A percentile compares a stretch with the other conserved stretches of the same genome.
Evolutionary conservation across 2,113 vertebrate species (phyloP).

Genomic region (Tor tambroides): DNA sequence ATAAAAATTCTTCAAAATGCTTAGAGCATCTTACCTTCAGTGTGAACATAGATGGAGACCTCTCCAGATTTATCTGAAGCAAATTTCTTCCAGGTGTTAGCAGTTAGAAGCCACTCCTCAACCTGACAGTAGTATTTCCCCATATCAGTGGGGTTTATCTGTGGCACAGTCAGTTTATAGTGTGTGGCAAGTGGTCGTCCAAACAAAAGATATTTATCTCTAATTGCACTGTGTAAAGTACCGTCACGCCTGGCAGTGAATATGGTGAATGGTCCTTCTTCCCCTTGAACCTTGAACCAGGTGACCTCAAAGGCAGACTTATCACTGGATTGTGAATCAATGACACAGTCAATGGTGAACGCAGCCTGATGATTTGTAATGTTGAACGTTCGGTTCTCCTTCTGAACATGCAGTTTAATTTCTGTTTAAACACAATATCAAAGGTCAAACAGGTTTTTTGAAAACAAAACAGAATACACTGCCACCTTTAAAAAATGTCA

Average conservation of each 20-base stretch:
- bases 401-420: conserved; percentile 61
- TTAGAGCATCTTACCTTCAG: not conserved
- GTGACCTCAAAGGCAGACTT: conserved; percentile 70
- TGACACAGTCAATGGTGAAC: conserved; percentile 65
- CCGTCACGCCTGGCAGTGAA: conserved; percentile 63
- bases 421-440: conserved; percentile 56
- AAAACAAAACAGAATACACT: too few species aligned
- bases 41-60: conserved; percentile 35
- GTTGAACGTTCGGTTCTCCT: conserved; percentile 44
- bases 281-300: conserved; percentile 61
- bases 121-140: conserved; percentile 81
- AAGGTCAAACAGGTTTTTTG: conserved; percentile 1
- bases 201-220: conserved; percentile 55
- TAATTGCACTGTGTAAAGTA: conserved; percentile 54
- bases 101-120: conserved; percentile 81
- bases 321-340: conserved; percentile 62
- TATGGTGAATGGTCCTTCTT: conserved; percentile 37
- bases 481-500: too few species aligned
- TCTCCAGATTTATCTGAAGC: conserved; percentile 80
- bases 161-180: conserved; percentile 75
- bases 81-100: conserved; percentile 82
- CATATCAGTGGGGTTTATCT: conserved; percentile 43
- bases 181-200: conserved; percentile 52
- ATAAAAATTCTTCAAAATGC: not conserved
- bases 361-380: conserved; percentile 46